Base-by-base conservation (phyloP, 2,888 invertebrate species). In the Seira sanloemensis region DNA sequence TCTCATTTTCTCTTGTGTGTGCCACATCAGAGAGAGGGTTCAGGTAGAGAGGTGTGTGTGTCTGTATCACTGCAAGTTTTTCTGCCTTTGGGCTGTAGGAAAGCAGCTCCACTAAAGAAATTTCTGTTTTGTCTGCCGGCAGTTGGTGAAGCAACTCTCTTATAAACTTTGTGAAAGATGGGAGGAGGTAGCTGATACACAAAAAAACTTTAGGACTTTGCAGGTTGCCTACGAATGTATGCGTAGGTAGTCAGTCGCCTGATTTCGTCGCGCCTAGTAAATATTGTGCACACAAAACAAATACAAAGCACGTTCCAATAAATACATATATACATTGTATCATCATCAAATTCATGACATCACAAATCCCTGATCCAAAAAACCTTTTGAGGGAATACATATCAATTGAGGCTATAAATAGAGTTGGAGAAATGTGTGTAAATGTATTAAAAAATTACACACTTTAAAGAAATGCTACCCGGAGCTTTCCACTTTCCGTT, bases 201-300 rank as follows among this genome's bases (percentile, higher is more conserved):
- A n/a, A n/a, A n/a, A n/a, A 37, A 37, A 37, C 5, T 37, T 37
- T 37, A 4, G 12, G 4, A 37, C 37, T 12, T n/a, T 37, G 37
- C 37, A n/a, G n/a, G 5, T 37, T 37, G 37, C 37, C 37, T 37
- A 37, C 37, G 37, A 4, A 37, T 37, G 37, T 37, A 37, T 12
- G 4, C 5, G 4, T 7, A 37, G 4, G 37, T 37, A 37, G 12
- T 37, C 5, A 7, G 12, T 7, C 37, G 19, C 26, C 9, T 78
- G 77, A 69, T 69, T 37, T 37, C 37, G 5, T 69, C 77, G 26
- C 62, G 68, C 62, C 77, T 62, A 37, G 77, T 77, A 78, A 78
- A 69, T 71, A 78, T 78, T 78, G 67, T 74, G 54, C 66, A 24
- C 24, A 74, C 74, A 62, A 23, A n/a, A 16, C 58, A 18, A 9